Conservation (phyloP, 2,888 invertebrate species). For the Hedya salicella region DNA sequence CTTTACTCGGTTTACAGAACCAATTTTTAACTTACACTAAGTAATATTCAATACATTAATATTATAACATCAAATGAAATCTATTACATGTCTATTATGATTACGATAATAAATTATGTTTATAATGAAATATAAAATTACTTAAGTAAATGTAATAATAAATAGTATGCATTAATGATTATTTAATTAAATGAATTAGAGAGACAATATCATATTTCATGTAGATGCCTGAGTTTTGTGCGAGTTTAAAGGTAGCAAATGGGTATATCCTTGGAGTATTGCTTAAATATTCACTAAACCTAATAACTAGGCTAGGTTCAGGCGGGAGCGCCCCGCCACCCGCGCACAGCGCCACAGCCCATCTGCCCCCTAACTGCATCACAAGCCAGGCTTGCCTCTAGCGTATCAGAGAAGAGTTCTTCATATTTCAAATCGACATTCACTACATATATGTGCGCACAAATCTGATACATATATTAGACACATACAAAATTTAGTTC, state of each 20-base stretch:
- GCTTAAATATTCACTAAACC: slow-evolving; percentile 38
- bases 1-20: slow-evolving; percentile 73
- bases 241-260: slow-evolving; percentile 44
- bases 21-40: slow-evolving; percentile 80
- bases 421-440: slow-evolving; percentile 44
- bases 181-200: slow-evolving; percentile 79
- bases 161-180: slow-evolving; percentile 72
- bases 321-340: background rate
- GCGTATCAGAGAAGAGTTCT: slow-evolving; percentile 34
- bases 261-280: slow-evolving; percentile 38
- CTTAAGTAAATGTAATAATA: slow-evolving; percentile 83
- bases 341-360: slow-evolving; percentile 40
- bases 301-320: slow-evolving; percentile 28
- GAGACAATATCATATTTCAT: slow-evolving; percentile 76
- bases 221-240: slow-evolving; percentile 41
- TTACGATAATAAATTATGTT: slow-evolving; percentile 82
- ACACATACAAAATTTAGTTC: slow-evolving; percentile 67
- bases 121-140: slow-evolving; percentile 74
- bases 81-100: slow-evolving; percentile 78
- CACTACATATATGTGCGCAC: slow-evolving; percentile 51
- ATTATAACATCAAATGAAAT: slow-evolving; percentile 81
- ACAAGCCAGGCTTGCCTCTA: slow-evolving; percentile 41
- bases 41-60: slow-evolving; percentile 74
- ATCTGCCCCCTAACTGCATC: slow-evolving; percentile 43
- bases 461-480: slow-evolving; percentile 67